Conservation (phyloP, 2,113 vertebrate species). For the Scomber scombrus region DNA sequence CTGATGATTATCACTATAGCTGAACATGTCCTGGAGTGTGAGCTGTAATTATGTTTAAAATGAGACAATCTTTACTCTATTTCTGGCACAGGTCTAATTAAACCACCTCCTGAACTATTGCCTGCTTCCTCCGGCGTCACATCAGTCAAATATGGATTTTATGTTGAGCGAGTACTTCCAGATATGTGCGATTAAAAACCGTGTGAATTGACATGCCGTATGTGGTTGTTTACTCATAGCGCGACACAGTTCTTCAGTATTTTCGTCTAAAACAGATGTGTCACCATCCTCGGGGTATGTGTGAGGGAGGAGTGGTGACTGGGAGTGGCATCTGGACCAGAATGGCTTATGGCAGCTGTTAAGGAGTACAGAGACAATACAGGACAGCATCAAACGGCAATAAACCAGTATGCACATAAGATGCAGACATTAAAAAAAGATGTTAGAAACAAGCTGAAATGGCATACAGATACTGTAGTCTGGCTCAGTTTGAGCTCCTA, state of each 20-base stretch:
- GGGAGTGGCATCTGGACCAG: constrained; percentile 49
- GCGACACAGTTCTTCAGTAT: constrained; percentile 20
- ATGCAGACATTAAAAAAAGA: neutral
- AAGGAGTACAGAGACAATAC: constrained; percentile 23
- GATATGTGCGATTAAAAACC: neutral
- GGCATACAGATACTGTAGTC: neutral
- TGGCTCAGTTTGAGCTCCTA: constrained; percentile 26
- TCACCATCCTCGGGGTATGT: constrained; percentile 28
- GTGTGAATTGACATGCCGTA: neutral
- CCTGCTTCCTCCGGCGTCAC: constrained; percentile 8
- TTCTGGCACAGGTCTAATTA: constrained; percentile 57
- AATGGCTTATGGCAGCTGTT: constrained; percentile 30
- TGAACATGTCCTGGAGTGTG: constrained; percentile 50
- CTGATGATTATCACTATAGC: constrained; percentile 33
- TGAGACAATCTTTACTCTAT: constrained; percentile 15
- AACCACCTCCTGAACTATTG: constrained; percentile 35
- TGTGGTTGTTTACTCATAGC: constrained; percentile 20
- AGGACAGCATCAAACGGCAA: constrained; percentile 7
- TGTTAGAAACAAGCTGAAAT: constrained; percentile 7
- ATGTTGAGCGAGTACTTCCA: constrained; percentile 9
- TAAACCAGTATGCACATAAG: constrained; percentile 4
- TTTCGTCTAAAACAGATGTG: constrained; percentile 55
- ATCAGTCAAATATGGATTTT: constrained; percentile 44
- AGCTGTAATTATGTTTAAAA: constrained; percentile 60
- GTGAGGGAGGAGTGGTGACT: constrained; percentile 36